Percentiles rank a stretch among this genome's conserved stretches.
Evolutionary conservation across 2,113 vertebrate genomes (phyloP).

Genomic region (Chionomys nivalis): DNA sequence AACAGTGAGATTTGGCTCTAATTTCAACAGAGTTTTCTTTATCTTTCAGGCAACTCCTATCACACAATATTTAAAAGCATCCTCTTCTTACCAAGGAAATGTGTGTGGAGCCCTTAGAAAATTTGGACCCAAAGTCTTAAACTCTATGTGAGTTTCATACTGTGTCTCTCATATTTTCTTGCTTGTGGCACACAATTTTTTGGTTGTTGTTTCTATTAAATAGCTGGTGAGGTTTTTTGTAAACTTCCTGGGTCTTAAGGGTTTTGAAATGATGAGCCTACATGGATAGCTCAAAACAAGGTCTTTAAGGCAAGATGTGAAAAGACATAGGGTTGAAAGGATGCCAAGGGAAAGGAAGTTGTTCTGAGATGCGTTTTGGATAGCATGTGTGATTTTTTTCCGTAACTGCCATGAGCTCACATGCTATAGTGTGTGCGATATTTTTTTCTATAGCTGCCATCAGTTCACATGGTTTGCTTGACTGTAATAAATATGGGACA

Average conservation of each 20-base stretch:
- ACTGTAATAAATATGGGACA: background rate
- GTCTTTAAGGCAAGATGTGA: background rate
- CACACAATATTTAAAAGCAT: constrained; percentile 52
- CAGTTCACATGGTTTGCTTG: background rate
- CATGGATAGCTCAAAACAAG: background rate
- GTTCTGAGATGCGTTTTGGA: background rate
- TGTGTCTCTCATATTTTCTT: background rate
- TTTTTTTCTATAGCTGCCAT: background rate
- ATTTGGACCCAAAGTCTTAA: constrained; percentile 60
- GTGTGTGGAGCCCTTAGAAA: constrained; percentile 55
- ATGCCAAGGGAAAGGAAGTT: background rate
- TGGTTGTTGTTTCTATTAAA: background rate
- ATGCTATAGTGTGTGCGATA: background rate
- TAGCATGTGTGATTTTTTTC: background rate
- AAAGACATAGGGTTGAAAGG: background rate
- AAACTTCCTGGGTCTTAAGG: background rate
- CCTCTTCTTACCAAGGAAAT: constrained; percentile 61
- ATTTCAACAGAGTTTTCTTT: constrained; percentile 22
- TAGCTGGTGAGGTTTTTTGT: background rate
- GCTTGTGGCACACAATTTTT: background rate
- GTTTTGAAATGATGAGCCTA: background rate
- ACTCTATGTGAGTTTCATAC: constrained; percentile 63
- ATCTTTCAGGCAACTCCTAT: constrained; percentile 34
- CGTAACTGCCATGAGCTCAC: background rate
- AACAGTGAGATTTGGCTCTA: background rate